phyloP scores from a whole-genome alignment of 2,797 vertebrate genomes.

The Salarias fasciatus region DNA sequence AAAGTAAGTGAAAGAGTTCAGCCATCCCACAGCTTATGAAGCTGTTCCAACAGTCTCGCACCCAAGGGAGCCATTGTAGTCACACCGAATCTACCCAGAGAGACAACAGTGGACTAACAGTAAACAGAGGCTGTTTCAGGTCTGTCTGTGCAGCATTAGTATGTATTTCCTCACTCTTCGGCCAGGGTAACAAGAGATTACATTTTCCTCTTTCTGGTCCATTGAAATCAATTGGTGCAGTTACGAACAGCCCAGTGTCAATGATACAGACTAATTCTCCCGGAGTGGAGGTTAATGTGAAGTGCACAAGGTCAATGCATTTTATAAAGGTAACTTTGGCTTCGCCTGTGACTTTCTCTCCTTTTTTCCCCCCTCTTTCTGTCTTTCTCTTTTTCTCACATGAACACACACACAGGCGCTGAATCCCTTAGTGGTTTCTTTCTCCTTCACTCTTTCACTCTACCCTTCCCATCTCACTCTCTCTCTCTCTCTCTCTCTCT shows the following conservation, averaged over 20 bases:
- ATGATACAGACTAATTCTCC: conserved; percentile 61
- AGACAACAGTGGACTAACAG: conserved; percentile 44
- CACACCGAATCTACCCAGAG: conserved; percentile 45
- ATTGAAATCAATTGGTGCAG: conserved; percentile 64
- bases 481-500: conserved; percentile 26
- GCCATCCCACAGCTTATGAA: conserved; percentile 37
- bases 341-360: conserved; percentile 49
- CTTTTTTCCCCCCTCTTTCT: conserved; percentile 28
- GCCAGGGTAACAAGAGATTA: conserved; percentile 57
- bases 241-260: conserved; percentile 62
- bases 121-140: conserved; percentile 34
- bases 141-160: conserved; percentile 50
- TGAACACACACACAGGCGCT: conserved; percentile 57
- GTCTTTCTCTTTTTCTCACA: conserved; percentile 66
- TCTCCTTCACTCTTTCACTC: conserved; percentile 59
- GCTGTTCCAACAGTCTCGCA: conserved; percentile 41
- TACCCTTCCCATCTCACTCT: conserved; percentile 33
- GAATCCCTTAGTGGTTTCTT: conserved; percentile 59
- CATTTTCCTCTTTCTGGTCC: conserved; percentile 56
- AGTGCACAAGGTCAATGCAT: conserved; percentile 67
- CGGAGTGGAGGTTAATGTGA: conserved; percentile 66
- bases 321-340: conserved; percentile 71
- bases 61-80: conserved; percentile 39
- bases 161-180: conserved; percentile 56
- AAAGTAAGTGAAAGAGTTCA: conserved; percentile 25